Conservation (phyloP, 2,113 vertebrate genomes). For the Ceuthmochares aereus region DNA sequence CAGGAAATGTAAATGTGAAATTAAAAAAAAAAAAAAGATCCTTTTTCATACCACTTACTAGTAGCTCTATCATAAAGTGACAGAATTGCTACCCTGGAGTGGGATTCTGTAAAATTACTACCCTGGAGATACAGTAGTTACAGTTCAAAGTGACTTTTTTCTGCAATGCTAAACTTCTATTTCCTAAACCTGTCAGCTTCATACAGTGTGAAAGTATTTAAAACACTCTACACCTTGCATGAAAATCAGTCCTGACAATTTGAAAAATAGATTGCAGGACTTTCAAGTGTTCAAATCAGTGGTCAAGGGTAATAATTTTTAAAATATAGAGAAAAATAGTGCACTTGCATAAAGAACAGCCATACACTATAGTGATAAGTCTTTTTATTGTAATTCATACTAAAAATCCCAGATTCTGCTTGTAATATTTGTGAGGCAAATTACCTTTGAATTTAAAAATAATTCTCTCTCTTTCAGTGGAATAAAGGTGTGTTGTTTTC, state of each 20-base stretch:
- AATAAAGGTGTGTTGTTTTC: neutral
- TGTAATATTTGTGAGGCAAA: constrained; percentile 13
- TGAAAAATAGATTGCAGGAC: neutral
- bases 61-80: neutral
- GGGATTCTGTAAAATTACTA: constrained; percentile 10
- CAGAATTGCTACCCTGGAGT: constrained; percentile 3
- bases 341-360: neutral
- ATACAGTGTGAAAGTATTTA: neutral
- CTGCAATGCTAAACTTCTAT: neutral
- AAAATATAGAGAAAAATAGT: neutral
- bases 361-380: neutral
- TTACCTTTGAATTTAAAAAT: constrained; percentile 6
- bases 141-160: constrained; percentile 45
- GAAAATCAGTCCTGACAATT: neutral
- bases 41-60: neutral
- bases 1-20: neutral
- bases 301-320: neutral
- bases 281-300: neutral
- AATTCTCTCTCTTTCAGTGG: neutral
- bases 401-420: neutral
- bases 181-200: neutral
- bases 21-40: neutral
- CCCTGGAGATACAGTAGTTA: constrained; percentile 8
- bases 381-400: neutral
- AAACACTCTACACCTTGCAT: neutral